Percentiles rank a stretch among this genome's conserved stretches.
Conservation (phyloP, 30 jellyfish, hydroid and myxozoan genomes). For the Turritopsis dohrnii region DNA sequence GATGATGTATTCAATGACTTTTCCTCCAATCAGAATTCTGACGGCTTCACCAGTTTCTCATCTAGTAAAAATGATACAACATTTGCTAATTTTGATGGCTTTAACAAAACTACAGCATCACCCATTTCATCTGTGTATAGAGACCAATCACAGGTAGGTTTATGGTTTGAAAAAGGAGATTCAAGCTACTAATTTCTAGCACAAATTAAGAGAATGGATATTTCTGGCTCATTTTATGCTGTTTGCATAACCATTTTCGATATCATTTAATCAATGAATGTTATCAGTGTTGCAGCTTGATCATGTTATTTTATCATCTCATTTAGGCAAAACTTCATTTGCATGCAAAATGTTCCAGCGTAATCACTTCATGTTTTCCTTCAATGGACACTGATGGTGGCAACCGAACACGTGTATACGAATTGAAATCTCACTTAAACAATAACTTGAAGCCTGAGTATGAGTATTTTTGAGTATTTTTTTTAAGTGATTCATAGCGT, state of each 20-base stretch:
- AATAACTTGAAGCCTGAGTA: constrained; percentile 2
- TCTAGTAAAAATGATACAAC: neutral
- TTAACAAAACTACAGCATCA: neutral
- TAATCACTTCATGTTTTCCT: constrained; percentile 3
- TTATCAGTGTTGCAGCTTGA: neutral
- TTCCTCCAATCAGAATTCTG: neutral
- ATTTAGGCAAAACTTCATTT: neutral
- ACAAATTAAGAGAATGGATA: no score
- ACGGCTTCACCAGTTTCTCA: neutral
- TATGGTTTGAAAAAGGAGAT: no score
- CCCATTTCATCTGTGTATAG: neutral
- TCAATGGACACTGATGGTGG: neutral
- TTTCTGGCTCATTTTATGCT: no score
- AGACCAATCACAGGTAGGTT: neutral
- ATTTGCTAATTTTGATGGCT: neutral
- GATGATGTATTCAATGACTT: neutral
- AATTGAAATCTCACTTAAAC: neutral
- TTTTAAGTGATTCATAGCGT: neutral
- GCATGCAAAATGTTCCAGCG: neutral
- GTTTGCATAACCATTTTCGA: no score
- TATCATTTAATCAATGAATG: no score
- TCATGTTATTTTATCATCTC: neutral
- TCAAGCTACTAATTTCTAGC: no score
- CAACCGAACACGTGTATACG: neutral
- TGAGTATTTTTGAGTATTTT: neutral